Evolutionary conservation across 2,888 invertebrate genomes (phyloP).

Genomic region (Junonia oenone): DNA sequence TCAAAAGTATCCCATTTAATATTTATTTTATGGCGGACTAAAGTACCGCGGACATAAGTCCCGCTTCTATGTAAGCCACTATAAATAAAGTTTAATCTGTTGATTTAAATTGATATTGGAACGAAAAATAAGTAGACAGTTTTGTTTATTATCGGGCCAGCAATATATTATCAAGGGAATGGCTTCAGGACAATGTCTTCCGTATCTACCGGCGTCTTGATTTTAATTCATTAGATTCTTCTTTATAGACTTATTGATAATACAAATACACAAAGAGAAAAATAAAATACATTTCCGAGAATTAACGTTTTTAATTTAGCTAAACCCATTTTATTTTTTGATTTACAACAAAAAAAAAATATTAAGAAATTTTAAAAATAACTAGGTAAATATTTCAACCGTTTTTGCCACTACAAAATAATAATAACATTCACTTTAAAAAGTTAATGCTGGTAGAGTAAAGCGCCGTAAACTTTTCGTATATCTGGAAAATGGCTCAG

Average conservation of each 20-base stretch:
- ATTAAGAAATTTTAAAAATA: too few species aligned
- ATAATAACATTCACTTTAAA: neutral
- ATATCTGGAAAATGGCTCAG: slow-evolving; percentile 8
- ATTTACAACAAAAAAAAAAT: too few species aligned
- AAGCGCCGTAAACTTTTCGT: slow-evolving; percentile 1
- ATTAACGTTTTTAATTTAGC: too few species aligned
- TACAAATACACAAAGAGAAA: neutral
- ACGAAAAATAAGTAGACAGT: neutral
- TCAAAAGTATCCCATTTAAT: too few species aligned
- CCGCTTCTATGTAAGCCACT: too few species aligned
- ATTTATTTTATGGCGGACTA: too few species aligned
- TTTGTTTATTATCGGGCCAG: neutral
- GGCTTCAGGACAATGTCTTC: neutral
- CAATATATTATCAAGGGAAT: neutral
- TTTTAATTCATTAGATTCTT: neutral
- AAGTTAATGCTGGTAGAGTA: slow-evolving; percentile 1
- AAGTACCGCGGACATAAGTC: too few species aligned
- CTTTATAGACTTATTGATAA: neutral
- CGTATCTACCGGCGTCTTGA: neutral
- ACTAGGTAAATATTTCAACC: neutral
- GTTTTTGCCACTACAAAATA: neutral
- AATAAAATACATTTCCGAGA: too few species aligned
- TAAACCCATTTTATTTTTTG: too few species aligned
- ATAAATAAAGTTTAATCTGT: too few species aligned
- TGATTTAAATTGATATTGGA: too few species aligned